A percentile compares a stretch with the other conserved stretches of the same genome.
Evolutionary conservation across 2,797 vertebrate genomes (phyloP).

Genomic region (Mionectes olivaceus): DNA sequence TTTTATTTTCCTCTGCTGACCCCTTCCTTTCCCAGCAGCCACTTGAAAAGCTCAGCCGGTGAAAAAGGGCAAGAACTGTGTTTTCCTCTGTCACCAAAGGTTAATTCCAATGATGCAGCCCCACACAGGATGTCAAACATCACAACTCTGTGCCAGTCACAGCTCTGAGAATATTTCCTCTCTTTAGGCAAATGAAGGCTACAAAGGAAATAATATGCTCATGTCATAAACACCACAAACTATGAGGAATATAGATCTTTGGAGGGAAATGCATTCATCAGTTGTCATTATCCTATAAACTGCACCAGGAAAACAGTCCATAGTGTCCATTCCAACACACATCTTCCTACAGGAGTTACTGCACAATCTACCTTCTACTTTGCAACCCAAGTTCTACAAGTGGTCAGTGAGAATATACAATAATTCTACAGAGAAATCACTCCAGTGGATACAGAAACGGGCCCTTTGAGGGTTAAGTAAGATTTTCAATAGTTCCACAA

Average conservation of each 20-base stretch:
- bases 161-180: neutral
- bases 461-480: neutral
- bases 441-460: neutral
- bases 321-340: neutral
- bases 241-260: slow-evolving; percentile 59
- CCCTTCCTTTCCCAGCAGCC: neutral
- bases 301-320: neutral
- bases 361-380: slow-evolving; percentile 5
- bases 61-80: neutral
- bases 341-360: neutral
- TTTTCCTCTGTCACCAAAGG: neutral
- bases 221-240: slow-evolving; percentile 52
- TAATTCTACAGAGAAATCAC: slow-evolving; percentile 42
- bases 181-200: slow-evolving; percentile 20
- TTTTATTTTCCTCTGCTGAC: neutral
- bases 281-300: neutral
- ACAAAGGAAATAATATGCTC: slow-evolving; percentile 37
- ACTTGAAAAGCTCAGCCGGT: neutral
- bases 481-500: slow-evolving; percentile 49
- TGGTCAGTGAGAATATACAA: slow-evolving; percentile 10
- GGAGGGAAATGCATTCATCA: slow-evolving; percentile 37
- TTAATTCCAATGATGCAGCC: neutral
- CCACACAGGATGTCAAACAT: neutral
- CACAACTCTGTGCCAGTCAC: neutral
- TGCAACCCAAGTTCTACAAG: neutral